Evolutionary conservation across 2,113 vertebrate genomes (phyloP), one percentile per base, ranked within the genome.

Genomic region (Daphoenositta chrysoptera): DNA sequence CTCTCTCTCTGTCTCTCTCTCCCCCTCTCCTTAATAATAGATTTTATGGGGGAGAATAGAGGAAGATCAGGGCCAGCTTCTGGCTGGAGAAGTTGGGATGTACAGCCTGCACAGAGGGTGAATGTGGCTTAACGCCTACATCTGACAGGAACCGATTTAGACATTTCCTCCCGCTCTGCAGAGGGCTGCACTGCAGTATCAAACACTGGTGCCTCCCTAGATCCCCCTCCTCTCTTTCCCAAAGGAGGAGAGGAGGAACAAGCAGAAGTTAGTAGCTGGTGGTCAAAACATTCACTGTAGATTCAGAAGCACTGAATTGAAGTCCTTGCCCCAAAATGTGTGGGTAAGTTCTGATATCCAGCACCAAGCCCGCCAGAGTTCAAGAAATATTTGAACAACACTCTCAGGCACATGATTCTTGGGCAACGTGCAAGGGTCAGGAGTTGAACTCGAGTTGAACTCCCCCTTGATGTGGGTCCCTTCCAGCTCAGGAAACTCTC

Each of bases 381-480:
- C 40, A 42, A 77, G 26, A 61, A 77, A 11, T 6, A 42, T 56
- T 63, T 63, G 11, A 42, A 48, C 40, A 76, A 13, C 5, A 19
- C 15, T 54, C 47, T 31, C 21, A 48, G n/a, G 27, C 35, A 27
- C 47, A 3, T 7, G 22, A 42, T 63, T 77, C 31, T 26, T 56
- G 42, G 7, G 18, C 8, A 56, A 18, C 35, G 24, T 68, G 70
- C 63, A 54, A 54, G 21, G 40, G 26, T 19, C 47, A 27, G 63
- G 54, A 47, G n/a, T 7, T 54, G 58, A 28, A 15, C 14, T 71
- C 0, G 0, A 22, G n/a, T n/a, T n/a, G n/a, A n/a, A n/a, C n/a
- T n/a, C n/a, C n/a, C n/a, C n/a, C n/a, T n/a, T n/a, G n/a, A n/a
- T 69, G 22, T 37, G 27, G 17, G n/a, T 35, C 24, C n/a, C 39